A percentile compares a stretch with the other conserved stretches of the same genome.
These are phyloP conservation scores for Myathropa florea DNA, from an alignment of 2,888 invertebrate species.

Conservation along the genomic window DNA sequence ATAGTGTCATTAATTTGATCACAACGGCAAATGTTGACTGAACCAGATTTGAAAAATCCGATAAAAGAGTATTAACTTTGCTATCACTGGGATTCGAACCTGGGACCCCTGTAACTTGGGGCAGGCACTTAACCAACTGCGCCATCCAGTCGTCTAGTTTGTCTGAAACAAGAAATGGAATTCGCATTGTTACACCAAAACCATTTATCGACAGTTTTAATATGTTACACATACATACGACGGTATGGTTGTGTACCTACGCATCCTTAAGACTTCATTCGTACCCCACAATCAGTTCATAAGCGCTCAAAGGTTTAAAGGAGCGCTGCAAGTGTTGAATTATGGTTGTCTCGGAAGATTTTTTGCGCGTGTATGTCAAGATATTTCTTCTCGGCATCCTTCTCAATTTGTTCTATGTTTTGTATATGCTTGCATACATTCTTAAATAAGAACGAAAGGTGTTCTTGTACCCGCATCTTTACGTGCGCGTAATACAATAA, in stretches of 20 bases:
- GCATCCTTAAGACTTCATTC: slow-evolving; percentile 6
- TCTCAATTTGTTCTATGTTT: not conserved
- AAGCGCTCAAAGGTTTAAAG: slow-evolving; percentile 24
- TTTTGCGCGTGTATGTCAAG: not conserved
- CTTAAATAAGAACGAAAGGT: not conserved
- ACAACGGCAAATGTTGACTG: too few species aligned
- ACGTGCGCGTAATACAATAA: not conserved
- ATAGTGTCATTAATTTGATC: too few species aligned
- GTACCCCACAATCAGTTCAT: slow-evolving; percentile 3
- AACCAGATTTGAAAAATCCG: too few species aligned
- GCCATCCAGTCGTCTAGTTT: too few species aligned
- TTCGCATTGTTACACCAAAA: too few species aligned
- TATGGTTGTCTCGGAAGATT: slow-evolving; percentile 19
- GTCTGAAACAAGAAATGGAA: too few species aligned
- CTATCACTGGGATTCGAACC: too few species aligned
- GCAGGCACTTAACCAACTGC: too few species aligned
- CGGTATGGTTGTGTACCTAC: not conserved
- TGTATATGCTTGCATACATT: slow-evolving; percentile 7
- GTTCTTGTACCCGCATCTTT: not conserved
- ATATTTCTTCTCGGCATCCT: not conserved
- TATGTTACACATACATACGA: not conserved
- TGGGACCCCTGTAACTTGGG: too few species aligned
- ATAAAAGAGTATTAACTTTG: too few species aligned
- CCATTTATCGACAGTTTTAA: not conserved
- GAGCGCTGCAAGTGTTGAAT: slow-evolving; percentile 25